These are phyloP conservation scores for Hafferia zeledoni DNA, from an alignment of 2,797 vertebrate genomes.

Conservation along the genomic window DNA sequence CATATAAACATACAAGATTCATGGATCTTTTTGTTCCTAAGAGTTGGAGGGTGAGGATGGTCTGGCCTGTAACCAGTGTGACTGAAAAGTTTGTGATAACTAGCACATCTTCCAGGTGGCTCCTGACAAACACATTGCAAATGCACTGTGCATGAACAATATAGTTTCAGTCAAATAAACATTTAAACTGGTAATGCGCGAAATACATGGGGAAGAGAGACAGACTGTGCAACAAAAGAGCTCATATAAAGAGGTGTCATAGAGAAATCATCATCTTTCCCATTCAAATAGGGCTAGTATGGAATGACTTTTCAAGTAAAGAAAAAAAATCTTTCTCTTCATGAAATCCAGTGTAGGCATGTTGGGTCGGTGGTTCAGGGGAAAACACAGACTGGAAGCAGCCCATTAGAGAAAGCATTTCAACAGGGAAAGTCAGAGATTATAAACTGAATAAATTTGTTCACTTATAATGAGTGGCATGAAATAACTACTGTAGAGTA, in stretches of 20 bases:
- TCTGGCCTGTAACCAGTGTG: not conserved
- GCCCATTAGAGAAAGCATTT: not conserved
- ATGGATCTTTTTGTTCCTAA: not conserved
- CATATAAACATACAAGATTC: not conserved
- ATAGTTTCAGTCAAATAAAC: not conserved
- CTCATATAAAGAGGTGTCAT: not conserved
- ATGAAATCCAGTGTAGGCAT: not conserved
- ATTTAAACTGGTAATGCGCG: not conserved
- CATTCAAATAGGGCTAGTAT: not conserved
- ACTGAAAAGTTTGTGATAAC: not conserved
- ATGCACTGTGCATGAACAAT: not conserved
- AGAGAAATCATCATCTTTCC: not conserved
- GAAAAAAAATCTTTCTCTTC: not conserved
- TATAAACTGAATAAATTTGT: not conserved
- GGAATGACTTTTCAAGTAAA: not conserved
- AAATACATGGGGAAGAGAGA: not conserved
- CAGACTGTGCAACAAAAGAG: not conserved
- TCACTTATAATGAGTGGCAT: not conserved
- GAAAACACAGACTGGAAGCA: not conserved
- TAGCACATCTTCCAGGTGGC: not conserved
- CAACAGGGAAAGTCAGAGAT: not conserved
- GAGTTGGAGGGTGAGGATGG: not conserved
- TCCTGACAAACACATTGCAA: not conserved
- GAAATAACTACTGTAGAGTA: not conserved
- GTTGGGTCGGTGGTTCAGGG: rapidly evolving